phyloP scores from a whole-genome alignment of 2,113 vertebrate species.

The Plecturocebus donacophilus region DNA sequence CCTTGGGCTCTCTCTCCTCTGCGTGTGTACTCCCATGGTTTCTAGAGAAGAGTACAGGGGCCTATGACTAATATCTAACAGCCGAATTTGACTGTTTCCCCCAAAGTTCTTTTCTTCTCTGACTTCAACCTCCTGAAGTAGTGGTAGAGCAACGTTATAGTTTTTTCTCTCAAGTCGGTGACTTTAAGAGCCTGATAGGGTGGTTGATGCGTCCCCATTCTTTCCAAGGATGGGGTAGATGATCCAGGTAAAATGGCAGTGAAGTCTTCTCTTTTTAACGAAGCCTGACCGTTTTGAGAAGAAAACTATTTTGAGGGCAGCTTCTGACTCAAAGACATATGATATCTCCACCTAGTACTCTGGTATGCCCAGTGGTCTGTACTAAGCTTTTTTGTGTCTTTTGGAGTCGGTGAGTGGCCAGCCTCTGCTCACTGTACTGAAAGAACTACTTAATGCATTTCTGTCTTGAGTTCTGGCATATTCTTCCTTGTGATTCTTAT shows the following conservation, averaged over 20 bases:
- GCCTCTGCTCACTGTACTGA: not conserved
- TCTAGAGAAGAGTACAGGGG: not conserved
- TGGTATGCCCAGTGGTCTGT: not conserved
- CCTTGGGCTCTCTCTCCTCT: slow-evolving; percentile 14
- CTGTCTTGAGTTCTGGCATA: slow-evolving; percentile 35
- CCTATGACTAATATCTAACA: not conserved
- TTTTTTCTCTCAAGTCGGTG: slow-evolving; percentile 43
- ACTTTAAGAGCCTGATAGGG: not conserved
- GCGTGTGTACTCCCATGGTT: not conserved
- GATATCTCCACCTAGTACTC: not conserved
- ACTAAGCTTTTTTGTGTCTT: not conserved
- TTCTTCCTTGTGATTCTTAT: slow-evolving; percentile 35
- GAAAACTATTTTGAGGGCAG: slow-evolving; percentile 4
- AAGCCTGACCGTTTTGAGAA: slow-evolving; percentile 37
- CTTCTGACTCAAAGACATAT: not conserved
- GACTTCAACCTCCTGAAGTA: slow-evolving; percentile 11
- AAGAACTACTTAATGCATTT: slow-evolving; percentile 23
- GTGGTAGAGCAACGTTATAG: slow-evolving; percentile 23
- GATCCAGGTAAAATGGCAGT: slow-evolving; percentile 1
- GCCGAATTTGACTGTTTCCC: not conserved
- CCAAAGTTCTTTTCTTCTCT: not conserved
- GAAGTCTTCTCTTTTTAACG: not conserved
- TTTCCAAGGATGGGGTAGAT: not conserved
- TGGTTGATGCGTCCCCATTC: not conserved
- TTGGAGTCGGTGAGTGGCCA: not conserved